Evolutionary conservation across 1,140 invertebrate genomes (phyloP), one percentile per base, ranked within the genome.

Genomic region (Ruditapes philippinarum): DNA sequence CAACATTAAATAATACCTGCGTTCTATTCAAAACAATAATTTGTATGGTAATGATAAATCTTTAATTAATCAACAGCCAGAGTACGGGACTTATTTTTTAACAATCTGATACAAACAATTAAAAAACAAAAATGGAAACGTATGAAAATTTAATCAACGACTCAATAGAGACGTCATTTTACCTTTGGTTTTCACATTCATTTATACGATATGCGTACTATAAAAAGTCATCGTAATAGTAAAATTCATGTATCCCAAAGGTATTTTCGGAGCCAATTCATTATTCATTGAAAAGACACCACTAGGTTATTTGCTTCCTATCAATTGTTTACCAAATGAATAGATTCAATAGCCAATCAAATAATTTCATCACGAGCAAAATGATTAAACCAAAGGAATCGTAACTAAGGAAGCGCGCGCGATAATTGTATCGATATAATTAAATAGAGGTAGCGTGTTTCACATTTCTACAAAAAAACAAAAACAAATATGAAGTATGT

Each of bases 141-240:
- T 28, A 74, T 74, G 70, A 74, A 74, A 74, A 19, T n/a, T 74
- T 78, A 78, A 78, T 78, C 28, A 78, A 49, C 45, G 86, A 33
- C 57, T 82, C 45, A 49, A 40, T 78, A 62, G 57, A 80, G 36
- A 5, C 49, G 7, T 81, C 60, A 82, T 88, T 3, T 62, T 9
- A 17, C 62, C 14, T 12, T 79, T 62, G 62, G 51, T n/a, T 65
- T 73, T 33, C 25, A 22, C 9, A 31, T 57, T 38, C 65, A 38
- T 38, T 70, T 40, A 70, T 38, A 38, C 65, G 65, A 22, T 22
- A 70, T 36, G 33, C 17, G 1, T 1, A 40, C 9, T 70, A 38
- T 19, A 70, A 65, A 70, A 19, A 19, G 33, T 25, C 19, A 70
- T 19, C 14, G 9, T 31, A 28, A 70, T 28, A 38, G 57, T 1